Evolutionary conservation across 2,797 vertebrate species (phyloP), one percentile per base, ranked within the genome.

Genomic region (Champsocephalus gunnari): DNA sequence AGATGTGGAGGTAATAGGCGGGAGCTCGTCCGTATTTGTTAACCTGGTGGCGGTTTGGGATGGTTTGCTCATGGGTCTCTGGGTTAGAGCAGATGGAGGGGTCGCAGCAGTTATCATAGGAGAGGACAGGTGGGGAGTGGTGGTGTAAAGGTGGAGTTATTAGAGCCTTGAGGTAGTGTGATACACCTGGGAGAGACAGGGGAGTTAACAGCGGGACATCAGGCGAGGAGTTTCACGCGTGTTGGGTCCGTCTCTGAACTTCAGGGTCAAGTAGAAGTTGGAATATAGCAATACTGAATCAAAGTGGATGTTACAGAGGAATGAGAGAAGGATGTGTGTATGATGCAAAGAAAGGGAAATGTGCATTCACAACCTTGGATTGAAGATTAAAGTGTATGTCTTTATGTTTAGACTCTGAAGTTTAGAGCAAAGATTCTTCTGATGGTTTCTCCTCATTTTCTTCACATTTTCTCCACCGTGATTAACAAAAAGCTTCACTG

Each of bases 121-220:
- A 73, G 82, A 74, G 70, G 75, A 84, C 50, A 83, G 65, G 80
- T 32, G 81, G 63, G 78, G 74, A 67, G 66, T 43, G 79, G 73
- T 79, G 71, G 56, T 83, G 88, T 75, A 89, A 69, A 82, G 63
- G 82, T 32, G 70, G 67, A 81, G 76, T 57, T 81, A 82, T 80
- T 60, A 85, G 55, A 69, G 79, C 77, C 83, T 62, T 8, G 53
- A 81, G 51, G 48, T 59, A 71, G 76, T 60, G 58, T 43, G 54
- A 71, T 71, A 86, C 75, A 88, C 78, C 88, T 92, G 83, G 56
- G 83, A 89, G 83, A 90, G 68, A 91, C 54, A 75, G 56, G 62
- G 62, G 14, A 66, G 69, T 89, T 83, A 84, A 81, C 79, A 66
- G 65, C 43, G 17, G 55, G 68, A 68, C 63, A 71, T 77, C 58